Conservation (phyloP, 2,797 vertebrate genomes). For the Ispidina lecontei region DNA sequence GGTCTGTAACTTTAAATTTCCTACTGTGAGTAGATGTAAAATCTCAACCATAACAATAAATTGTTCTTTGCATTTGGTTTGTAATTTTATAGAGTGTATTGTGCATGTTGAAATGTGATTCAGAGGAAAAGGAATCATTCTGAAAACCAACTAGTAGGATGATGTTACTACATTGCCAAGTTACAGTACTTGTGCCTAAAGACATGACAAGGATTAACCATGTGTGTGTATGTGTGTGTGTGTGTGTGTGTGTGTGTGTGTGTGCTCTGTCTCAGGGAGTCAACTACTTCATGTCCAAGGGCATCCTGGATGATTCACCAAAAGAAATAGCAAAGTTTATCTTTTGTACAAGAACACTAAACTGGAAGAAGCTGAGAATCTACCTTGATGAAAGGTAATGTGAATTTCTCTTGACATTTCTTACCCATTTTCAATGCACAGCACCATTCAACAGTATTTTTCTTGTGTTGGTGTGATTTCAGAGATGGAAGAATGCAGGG, state of each 20-base stretch:
- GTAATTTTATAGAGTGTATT: conserved; percentile 54
- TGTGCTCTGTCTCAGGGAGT: conserved; percentile 86
- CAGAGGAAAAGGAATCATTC: conserved; percentile 31
- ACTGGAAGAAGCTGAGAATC: conserved; percentile 98
- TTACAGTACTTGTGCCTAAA: conserved; percentile 31
- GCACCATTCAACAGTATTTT: neutral
- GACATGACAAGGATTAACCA: neutral
- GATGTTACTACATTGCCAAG: conserved; percentile 27
- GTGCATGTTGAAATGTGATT: conserved; percentile 72
- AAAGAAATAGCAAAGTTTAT: conserved; percentile 97
- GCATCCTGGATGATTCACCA: conserved; percentile 92
- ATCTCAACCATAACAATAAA: conserved; percentile 57
- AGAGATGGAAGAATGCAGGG: neutral
- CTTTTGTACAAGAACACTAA: conserved; percentile 95
- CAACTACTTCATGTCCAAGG: conserved; percentile 96
- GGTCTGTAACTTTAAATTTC: conserved; percentile 70
- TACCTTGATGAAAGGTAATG: conserved; percentile 95
- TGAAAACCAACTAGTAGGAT: conserved; percentile 16
- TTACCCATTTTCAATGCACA: neutral
- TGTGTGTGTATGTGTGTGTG: conserved; percentile 24
- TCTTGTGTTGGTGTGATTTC: neutral
- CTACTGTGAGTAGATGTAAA: conserved; percentile 64
- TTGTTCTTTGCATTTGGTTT: conserved; percentile 33
- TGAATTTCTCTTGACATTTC: neutral
- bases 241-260: neutral